Evolutionary conservation across 2,113 vertebrate species (phyloP).

Genomic region (Perca fluviatilis): DNA sequence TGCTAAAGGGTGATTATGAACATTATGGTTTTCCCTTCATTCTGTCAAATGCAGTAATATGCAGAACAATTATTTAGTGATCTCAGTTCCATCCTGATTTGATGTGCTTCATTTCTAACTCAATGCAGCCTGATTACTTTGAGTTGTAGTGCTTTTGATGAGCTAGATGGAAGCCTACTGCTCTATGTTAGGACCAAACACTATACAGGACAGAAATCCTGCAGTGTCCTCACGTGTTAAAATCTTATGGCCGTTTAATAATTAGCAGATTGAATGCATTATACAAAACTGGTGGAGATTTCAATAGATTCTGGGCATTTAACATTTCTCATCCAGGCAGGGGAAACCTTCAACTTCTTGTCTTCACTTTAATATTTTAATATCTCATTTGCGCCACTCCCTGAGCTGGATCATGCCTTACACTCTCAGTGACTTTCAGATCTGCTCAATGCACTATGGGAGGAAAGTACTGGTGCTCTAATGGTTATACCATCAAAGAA

Average conservation of each 20-base stretch:
- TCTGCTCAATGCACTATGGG: conserved; percentile 39
- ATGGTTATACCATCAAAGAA: conserved; percentile 42
- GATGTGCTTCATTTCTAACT: conserved; percentile 24
- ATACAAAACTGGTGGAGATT: conserved; percentile 43
- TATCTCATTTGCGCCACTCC: conserved; percentile 65
- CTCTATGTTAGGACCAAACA: background rate
- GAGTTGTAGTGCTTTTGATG: background rate
- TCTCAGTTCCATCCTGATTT: conserved; percentile 15
- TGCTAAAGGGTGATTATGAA: background rate
- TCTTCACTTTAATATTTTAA: conserved; percentile 73
- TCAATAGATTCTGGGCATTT: conserved; percentile 42
- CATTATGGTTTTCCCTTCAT: conserved; percentile 18
- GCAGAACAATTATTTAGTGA: conserved; percentile 6
- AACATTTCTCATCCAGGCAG: conserved; percentile 41
- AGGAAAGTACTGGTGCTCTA: conserved; percentile 50
- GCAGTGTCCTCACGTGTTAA: conserved; percentile 13
- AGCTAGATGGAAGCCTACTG: background rate
- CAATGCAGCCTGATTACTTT: background rate
- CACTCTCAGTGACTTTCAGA: conserved; percentile 57
- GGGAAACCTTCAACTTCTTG: conserved; percentile 56
- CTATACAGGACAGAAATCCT: background rate
- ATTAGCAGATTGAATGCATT: conserved; percentile 56
- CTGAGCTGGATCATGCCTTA: conserved; percentile 57
- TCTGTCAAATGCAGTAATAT: conserved; percentile 10
- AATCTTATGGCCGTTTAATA: conserved; percentile 49